Evolutionary conservation across 1,140 invertebrate species (phyloP).

Genomic region (Neodiprion virginianus): DNA sequence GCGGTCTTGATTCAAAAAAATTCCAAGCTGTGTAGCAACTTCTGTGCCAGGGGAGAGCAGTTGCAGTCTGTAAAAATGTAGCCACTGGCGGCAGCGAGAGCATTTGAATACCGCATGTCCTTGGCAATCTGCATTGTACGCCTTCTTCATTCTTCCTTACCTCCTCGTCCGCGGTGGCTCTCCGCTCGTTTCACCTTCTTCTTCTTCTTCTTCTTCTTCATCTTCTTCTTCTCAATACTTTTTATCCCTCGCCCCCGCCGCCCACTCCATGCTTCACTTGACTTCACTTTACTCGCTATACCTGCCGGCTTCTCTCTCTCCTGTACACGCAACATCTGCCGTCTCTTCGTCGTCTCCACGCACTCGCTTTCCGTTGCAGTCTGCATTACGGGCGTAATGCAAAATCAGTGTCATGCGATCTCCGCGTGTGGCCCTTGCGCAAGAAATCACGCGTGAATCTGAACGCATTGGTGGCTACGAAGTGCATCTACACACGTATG

Average conservation of each 20-base stretch:
- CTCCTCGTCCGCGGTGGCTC: too few relatives aligned
- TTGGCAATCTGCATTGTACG: slow-evolving; percentile 27
- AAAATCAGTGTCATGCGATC: neutral
- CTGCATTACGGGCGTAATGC: neutral
- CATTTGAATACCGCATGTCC: slow-evolving; percentile 49
- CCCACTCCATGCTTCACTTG: too few relatives aligned
- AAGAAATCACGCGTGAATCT: neutral
- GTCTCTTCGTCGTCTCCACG: neutral
- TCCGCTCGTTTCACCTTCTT: neutral
- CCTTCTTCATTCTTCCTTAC: neutral
- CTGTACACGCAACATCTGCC: neutral
- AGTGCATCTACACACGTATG: too few relatives aligned
- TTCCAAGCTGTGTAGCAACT: slow-evolving; percentile 13
- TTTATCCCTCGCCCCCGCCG: neutral
- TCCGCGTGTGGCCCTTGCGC: neutral
- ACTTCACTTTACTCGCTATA: too few relatives aligned
- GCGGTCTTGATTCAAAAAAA: slow-evolving; percentile 10
- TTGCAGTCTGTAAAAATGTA: slow-evolving; percentile 45
- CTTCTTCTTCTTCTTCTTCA: neutral
- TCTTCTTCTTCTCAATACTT: neutral
- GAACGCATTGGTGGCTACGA: too few relatives aligned
- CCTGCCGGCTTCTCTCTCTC: neutral
- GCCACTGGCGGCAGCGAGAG: slow-evolving; percentile 34
- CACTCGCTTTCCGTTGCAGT: too few relatives aligned
- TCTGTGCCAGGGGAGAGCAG: slow-evolving; percentile 22